Conservation (phyloP, 1,140 invertebrate species). For the Chymomyza costata region DNA sequence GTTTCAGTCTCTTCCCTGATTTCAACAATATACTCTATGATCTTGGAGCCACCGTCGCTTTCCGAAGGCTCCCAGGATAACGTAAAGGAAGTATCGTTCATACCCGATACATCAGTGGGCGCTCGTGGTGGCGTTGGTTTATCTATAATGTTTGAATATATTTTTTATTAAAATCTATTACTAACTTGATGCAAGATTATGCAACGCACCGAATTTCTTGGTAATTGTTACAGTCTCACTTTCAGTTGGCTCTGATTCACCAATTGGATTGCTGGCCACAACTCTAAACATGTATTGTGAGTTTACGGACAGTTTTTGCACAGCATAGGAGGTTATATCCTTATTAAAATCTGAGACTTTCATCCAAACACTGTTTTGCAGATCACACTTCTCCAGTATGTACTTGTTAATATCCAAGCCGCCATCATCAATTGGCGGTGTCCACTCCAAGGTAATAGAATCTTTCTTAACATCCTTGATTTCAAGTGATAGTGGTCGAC, state of each 20-base stretch:
- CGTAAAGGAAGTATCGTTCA: conserved; percentile 87
- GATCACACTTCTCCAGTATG: conserved; percentile 87
- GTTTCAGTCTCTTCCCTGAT: conserved; percentile 85
- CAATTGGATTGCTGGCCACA: conserved; percentile 87
- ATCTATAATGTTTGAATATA: conserved; percentile 77
- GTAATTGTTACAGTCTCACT: conserved; percentile 83
- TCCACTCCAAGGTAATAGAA: conserved; percentile 86
- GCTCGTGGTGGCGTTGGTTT: conserved; percentile 87
- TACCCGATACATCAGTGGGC: conserved; percentile 87
- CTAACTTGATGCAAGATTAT: too few relatives aligned
- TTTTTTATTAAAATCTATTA: too few relatives aligned
- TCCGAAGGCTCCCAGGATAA: conserved; percentile 90
- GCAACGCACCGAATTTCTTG: conserved; percentile 78
- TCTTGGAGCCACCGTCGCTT: conserved; percentile 88
- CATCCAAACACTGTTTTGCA: conserved; percentile 82
- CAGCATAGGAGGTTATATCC: conserved; percentile 82
- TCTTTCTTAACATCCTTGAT: conserved; percentile 85
- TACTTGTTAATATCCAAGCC: conserved; percentile 87
- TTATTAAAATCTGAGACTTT: conserved; percentile 86
- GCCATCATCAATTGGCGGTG: conserved; percentile 87
- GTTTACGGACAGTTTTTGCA: conserved; percentile 86
- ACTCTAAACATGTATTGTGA: conserved; percentile 90
- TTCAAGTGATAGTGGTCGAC: conserved; percentile 85
- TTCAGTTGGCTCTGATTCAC: conserved; percentile 84
- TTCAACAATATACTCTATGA: conserved; percentile 91